Percentiles rank a stretch among this genome's conserved stretches.
phyloP scores from a whole-genome alignment of 2,797 vertebrate species.

The Glossophaga mutica region DNA sequence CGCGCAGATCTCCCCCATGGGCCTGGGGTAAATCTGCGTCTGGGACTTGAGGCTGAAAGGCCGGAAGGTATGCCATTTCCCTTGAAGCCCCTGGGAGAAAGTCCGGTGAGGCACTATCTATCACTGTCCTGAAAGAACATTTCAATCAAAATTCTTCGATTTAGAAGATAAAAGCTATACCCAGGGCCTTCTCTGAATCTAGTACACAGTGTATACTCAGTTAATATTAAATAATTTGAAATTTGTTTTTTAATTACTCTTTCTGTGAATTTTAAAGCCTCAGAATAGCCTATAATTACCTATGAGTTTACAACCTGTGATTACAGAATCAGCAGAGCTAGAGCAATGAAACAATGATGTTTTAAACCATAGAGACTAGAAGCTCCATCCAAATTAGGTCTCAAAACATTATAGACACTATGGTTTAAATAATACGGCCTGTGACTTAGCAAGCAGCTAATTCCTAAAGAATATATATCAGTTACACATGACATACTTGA shows the following conservation, averaged over 20 bases:
- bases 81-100: background rate
- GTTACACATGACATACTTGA: background rate
- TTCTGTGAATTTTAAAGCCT: background rate
- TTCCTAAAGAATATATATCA: background rate
- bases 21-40: background rate
- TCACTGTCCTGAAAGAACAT: background rate
- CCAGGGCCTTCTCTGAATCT: background rate
- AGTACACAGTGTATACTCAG: background rate
- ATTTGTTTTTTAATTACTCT: background rate
- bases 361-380: background rate
- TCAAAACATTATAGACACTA: background rate
- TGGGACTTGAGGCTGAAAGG: background rate
- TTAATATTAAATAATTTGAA: background rate
- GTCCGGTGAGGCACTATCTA: background rate
- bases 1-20: fast-evolving
- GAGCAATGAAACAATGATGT: background rate
- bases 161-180: background rate
- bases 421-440: background rate
- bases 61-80: background rate
- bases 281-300: background rate
- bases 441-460: background rate
- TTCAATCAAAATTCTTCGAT: background rate
- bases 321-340: background rate
- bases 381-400: background rate
- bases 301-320: background rate